Percentiles rank a stretch among this genome's conserved stretches.
Conservation (phyloP, 2,888 invertebrate species). For the Papilio demoleus region DNA sequence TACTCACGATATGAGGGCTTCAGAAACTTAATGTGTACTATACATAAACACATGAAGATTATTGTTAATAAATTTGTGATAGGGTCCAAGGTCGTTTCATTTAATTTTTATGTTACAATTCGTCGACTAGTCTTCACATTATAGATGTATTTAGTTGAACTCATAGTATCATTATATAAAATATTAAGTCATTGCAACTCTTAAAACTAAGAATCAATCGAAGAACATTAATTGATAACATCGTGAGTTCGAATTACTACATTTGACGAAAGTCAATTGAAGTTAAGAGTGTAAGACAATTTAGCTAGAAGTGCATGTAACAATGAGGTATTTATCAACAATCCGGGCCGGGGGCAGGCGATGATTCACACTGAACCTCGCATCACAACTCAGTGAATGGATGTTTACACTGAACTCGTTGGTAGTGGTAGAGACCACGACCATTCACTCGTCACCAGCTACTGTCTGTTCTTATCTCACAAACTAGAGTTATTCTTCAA, state of each 20-base stretch:
- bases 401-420: slow-evolving; percentile 57
- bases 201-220: too few species aligned
- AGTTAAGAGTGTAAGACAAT: background rate
- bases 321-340: slow-evolving; percentile 48
- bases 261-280: background rate
- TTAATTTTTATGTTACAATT: too few species aligned
- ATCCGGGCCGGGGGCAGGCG: background rate
- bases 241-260: background rate
- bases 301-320: background rate
- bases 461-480: too few species aligned
- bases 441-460: background rate
- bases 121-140: too few species aligned
- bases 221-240: background rate
- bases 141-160: too few species aligned
- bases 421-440: background rate
- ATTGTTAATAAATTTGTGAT: too few species aligned
- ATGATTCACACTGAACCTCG: slow-evolving; percentile 36
- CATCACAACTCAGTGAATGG: slow-evolving; percentile 48
- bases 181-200: too few species aligned
- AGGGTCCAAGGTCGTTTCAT: too few species aligned
- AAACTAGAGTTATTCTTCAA: background rate
- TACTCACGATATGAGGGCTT: too few species aligned
- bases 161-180: too few species aligned
- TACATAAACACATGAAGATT: too few species aligned
- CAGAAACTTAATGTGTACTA: too few species aligned